Conservation (phyloP, 1,140 invertebrate species). For the Agrilus planipennis region DNA sequence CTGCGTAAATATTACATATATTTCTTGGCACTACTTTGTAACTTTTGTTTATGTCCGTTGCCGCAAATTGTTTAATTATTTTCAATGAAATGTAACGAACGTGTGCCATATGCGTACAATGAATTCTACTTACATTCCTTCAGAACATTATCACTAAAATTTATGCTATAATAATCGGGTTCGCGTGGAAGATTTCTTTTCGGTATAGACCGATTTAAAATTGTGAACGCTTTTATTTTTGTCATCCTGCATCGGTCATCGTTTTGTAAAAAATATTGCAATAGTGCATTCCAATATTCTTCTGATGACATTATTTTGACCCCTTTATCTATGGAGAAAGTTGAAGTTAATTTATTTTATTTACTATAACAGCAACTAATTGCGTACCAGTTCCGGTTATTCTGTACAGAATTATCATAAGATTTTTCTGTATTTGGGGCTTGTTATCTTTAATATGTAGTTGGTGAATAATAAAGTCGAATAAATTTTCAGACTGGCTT, state of each 20-base stretch:
- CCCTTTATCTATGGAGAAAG: constrained; percentile 2
- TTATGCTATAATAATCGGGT: no score
- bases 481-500: background rate
- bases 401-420: constrained; percentile 10
- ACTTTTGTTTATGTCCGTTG: no score
- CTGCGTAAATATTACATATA: no score
- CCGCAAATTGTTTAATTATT: no score
- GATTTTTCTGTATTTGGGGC: background rate
- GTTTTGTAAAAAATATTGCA: constrained; percentile 13
- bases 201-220: constrained; percentile 8
- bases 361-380: no score
- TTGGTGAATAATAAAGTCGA: background rate
- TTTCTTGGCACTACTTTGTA: no score
- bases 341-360: no score
- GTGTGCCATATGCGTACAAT: no score
- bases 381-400: constrained; percentile 7
- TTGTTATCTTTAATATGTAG: background rate
- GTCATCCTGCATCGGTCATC: constrained; percentile 8
- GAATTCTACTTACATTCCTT: no score
- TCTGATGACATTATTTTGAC: constrained; percentile 5
- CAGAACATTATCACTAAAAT: no score
- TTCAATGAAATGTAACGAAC: no score
- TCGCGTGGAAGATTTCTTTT: no score
- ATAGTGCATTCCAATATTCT: constrained; percentile 8
- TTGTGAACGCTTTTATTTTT: constrained; percentile 11